Conservation (phyloP, 2,888 invertebrate species). For the Teinopalpus imperialis region DNA sequence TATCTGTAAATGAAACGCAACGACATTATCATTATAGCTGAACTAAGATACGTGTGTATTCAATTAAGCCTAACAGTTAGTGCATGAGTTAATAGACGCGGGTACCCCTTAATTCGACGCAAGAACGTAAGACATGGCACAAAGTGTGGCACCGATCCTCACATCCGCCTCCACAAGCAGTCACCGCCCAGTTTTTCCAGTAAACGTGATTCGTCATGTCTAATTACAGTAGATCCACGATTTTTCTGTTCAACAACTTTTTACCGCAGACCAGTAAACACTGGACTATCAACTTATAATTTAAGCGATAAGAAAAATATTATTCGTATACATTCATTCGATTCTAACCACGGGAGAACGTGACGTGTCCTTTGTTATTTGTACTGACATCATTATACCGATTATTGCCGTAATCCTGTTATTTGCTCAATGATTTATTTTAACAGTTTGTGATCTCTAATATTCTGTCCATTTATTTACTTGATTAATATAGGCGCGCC, state of each 20-base stretch:
- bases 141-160: conserved; percentile 32
- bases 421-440: conserved; percentile 14
- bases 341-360: conserved; percentile 10
- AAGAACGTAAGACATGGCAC: conserved; percentile 19
- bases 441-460: conserved; percentile 16
- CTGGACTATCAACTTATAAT: background rate
- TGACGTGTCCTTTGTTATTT: conserved; percentile 13
- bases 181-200: conserved; percentile 68
- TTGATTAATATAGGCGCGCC: background rate
- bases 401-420: conserved; percentile 18
- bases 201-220: conserved; percentile 72
- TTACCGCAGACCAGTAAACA: conserved; percentile 12
- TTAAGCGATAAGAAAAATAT: conserved; percentile 8
- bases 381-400: conserved; percentile 14
- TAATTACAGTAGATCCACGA: conserved; percentile 71
- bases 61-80: background rate
- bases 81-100: background rate
- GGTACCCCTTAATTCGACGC: background rate
- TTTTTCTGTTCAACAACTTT: conserved; percentile 47
- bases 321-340: conserved; percentile 4
- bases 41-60: background rate
- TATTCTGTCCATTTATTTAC: conserved; percentile 15
- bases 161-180: conserved; percentile 62
- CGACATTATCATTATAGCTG: background rate
- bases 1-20: background rate